Percentiles rank a stretch among this genome's conserved stretches.
Conservation (phyloP, 2,797 vertebrate genomes). For the Semotilus atromaculatus region DNA sequence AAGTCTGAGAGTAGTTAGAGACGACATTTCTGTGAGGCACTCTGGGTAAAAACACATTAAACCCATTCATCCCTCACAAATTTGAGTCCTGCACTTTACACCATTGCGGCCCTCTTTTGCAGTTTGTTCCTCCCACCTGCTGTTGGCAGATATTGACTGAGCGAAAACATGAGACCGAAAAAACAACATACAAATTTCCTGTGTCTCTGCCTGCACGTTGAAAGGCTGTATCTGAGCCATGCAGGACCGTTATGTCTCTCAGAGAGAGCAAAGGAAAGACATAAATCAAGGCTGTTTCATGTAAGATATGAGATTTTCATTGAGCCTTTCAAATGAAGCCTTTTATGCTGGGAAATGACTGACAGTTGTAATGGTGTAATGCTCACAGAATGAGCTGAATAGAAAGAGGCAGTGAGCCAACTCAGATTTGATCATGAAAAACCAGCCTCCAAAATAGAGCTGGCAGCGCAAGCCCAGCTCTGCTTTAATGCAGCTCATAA, state of each 20-base stretch:
- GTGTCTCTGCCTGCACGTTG: slow-evolving; percentile 72
- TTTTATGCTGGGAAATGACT: slow-evolving; percentile 81
- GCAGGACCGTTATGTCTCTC: slow-evolving; percentile 70
- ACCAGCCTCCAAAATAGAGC: slow-evolving; percentile 56
- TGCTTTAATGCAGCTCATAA: slow-evolving; percentile 81
- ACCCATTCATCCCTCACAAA: slow-evolving; percentile 29
- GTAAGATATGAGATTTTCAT: slow-evolving; percentile 83
- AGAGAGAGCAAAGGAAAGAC: slow-evolving; percentile 68
- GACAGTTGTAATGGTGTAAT: slow-evolving; percentile 83
- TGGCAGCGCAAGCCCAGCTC: slow-evolving; percentile 70
- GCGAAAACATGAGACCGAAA: slow-evolving; percentile 60
- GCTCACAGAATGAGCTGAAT: slow-evolving; percentile 76
- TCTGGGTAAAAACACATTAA: slow-evolving; percentile 22
- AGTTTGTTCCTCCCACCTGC: slow-evolving; percentile 69
- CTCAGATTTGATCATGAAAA: slow-evolving; percentile 79
- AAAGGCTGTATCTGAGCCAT: slow-evolving; percentile 68
- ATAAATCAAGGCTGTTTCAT: slow-evolving; percentile 83
- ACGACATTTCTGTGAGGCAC: neutral
- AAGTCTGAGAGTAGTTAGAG: slow-evolving; percentile 25
- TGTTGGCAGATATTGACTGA: slow-evolving; percentile 74
- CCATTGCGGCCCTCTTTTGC: slow-evolving; percentile 67
- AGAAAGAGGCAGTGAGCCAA: slow-evolving; percentile 81
- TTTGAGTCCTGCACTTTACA: slow-evolving; percentile 52
- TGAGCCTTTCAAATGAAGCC: slow-evolving; percentile 78
- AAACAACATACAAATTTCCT: slow-evolving; percentile 67